These are phyloP conservation scores for Bettongia penicillata DNA, from an alignment of 2,113 vertebrate species.

Conservation along the genomic window DNA sequence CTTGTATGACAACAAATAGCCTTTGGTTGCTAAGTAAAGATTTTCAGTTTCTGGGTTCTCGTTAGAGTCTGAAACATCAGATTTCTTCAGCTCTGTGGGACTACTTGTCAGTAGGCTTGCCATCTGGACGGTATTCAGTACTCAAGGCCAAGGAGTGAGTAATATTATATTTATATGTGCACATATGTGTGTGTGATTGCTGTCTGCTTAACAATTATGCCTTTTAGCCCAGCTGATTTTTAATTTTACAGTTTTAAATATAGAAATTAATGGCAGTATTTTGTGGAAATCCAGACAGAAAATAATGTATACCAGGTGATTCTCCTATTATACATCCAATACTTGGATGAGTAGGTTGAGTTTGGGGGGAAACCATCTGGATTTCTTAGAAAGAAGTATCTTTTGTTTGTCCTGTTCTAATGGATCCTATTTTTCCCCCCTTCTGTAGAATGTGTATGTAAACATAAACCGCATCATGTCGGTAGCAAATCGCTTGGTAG, in stretches of 20 bases:
- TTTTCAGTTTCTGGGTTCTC: conserved; percentile 49
- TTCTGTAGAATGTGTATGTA: conserved; percentile 95
- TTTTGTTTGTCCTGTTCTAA: not conserved
- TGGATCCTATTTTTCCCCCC: not conserved
- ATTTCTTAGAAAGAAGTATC: not conserved
- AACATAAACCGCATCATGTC: conserved; percentile 99
- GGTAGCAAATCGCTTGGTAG: conserved; percentile 94
- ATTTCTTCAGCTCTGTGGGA: conserved; percentile 5
- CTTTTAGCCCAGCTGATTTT: conserved; percentile 8
- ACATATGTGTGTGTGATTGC: not conserved
- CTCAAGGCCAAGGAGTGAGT: conserved; percentile 13
- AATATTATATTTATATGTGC: not conserved
- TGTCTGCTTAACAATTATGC: conserved; percentile 3
- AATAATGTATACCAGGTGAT: not conserved
- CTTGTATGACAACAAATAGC: conserved; percentile 38
- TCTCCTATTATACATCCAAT: not conserved
- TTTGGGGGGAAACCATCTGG: not conserved
- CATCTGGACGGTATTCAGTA: conserved; percentile 20
- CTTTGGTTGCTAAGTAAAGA: conserved; percentile 29
- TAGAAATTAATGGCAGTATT: conserved; percentile 9
- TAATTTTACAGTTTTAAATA: conserved; percentile 36
- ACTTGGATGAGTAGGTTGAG: not conserved
- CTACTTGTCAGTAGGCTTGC: not conserved
- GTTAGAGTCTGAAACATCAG: conserved; percentile 6
- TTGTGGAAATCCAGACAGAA: conserved; percentile 3